phyloP scores from a whole-genome alignment of 30 jellyfish, hydroid and myxozoan species.

The Aurelia sp. region DNA sequence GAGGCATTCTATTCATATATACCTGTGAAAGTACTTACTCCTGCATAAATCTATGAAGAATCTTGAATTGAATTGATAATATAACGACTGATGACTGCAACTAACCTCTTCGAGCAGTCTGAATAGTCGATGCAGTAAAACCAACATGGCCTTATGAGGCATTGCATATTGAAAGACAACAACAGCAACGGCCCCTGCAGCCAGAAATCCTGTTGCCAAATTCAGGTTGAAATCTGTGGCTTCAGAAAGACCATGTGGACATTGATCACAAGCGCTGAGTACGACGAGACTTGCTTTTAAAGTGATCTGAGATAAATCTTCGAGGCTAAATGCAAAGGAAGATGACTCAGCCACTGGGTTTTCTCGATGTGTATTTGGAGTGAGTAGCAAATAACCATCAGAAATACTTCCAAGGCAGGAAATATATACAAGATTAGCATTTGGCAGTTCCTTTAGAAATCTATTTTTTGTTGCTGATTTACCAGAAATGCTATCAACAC shows the following conservation, averaged over 20 bases:
- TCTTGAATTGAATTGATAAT: no score
- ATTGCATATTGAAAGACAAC: slow-evolving; percentile 40
- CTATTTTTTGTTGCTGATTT: slow-evolving; percentile 33
- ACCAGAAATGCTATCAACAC: slow-evolving; percentile 35
- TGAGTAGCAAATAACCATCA: slow-evolving; percentile 32
- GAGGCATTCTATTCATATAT: no score
- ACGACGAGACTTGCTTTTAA: slow-evolving; percentile 53
- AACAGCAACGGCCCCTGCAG: slow-evolving; percentile 65
- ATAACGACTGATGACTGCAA: background rate
- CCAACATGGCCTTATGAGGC: slow-evolving; percentile 41
- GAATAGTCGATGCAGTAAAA: slow-evolving; percentile 32
- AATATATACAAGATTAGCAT: slow-evolving; percentile 34
- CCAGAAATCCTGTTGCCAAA: slow-evolving; percentile 55
- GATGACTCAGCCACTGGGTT: slow-evolving; percentile 32
- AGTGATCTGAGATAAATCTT: slow-evolving; percentile 36
- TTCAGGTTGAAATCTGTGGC: background rate
- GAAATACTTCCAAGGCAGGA: slow-evolving; percentile 29
- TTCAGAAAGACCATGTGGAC: slow-evolving; percentile 69
- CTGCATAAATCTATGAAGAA: no score
- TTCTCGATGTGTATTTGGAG: slow-evolving; percentile 67
- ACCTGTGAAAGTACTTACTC: no score
- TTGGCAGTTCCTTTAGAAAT: slow-evolving; percentile 8
- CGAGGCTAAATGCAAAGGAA: slow-evolving; percentile 37
- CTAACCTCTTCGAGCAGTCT: slow-evolving; percentile 61
- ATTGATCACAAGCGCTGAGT: slow-evolving; percentile 57